These are phyloP conservation scores for Malurus splendens DNA, from an alignment of 2,797 vertebrate species.

Conservation along the genomic window DNA sequence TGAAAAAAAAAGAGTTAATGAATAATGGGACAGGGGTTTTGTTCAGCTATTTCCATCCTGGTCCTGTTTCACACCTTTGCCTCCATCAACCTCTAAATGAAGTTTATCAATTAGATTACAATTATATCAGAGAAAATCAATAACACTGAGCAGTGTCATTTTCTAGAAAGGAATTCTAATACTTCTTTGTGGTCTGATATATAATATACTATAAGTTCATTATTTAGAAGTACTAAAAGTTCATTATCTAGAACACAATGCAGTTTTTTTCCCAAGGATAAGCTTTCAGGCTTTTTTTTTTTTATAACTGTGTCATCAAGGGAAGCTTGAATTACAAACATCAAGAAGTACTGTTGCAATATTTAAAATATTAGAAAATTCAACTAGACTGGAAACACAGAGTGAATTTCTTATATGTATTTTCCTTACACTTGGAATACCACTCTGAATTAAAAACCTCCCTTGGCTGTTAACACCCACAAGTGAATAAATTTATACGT, in stretches of 20 bases:
- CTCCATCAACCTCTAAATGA: background rate
- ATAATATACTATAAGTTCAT: background rate
- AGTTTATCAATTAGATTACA: background rate
- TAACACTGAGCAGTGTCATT: background rate
- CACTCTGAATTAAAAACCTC: background rate
- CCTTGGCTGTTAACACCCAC: background rate
- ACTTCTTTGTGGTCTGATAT: background rate
- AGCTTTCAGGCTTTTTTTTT: background rate
- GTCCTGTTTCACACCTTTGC: background rate
- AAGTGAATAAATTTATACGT: background rate
- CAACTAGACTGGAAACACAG: background rate
- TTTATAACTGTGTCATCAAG: background rate
- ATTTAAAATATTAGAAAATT: constrained; percentile 33
- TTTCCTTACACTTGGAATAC: background rate
- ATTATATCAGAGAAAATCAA: background rate
- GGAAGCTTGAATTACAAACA: background rate
- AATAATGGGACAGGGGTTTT: background rate
- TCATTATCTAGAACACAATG: background rate
- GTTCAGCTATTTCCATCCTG: background rate
- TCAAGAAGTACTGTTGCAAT: background rate
- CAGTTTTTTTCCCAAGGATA: background rate
- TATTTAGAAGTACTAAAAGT: background rate
- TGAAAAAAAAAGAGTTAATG: background rate
- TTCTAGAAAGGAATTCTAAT: background rate
- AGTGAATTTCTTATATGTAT: background rate